These are phyloP conservation scores for Crotalus tigris DNA, from an alignment of 2,113 vertebrate species.

Conservation along the genomic window DNA sequence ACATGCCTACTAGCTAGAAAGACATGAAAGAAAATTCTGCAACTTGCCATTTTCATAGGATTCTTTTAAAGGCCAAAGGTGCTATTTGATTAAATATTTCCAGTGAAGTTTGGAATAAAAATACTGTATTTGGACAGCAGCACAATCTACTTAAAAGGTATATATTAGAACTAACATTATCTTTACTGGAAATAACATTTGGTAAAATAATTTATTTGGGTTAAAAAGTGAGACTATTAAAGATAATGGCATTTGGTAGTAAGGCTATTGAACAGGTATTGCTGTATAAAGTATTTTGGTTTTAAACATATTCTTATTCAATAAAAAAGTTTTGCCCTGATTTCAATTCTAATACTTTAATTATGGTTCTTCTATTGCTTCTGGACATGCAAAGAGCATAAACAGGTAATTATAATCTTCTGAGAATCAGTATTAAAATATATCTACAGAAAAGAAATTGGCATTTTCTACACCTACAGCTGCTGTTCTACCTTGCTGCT, in stretches of 20 bases:
- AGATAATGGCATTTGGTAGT: not conserved
- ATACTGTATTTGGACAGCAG: not conserved
- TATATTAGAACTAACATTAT: not conserved
- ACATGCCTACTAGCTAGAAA: not conserved
- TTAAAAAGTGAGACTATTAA: not conserved
- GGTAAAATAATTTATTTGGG: not conserved
- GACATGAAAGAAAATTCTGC: not conserved
- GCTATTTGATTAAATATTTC: not conserved
- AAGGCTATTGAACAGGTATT: not conserved
- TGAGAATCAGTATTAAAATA: not conserved
- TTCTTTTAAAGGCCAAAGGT: not conserved
- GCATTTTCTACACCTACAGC: not conserved
- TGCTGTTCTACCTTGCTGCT: slow-evolving; percentile 5
- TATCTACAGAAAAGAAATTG: not conserved
- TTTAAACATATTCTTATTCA: not conserved
- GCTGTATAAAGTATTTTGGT: not conserved
- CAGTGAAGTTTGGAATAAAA: not conserved
- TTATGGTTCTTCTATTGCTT: not conserved
- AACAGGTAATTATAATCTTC: not conserved
- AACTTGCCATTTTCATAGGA: not conserved
- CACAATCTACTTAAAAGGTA: not conserved
- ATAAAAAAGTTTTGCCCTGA: not conserved
- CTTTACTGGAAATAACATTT: not conserved
- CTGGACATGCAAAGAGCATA: not conserved
- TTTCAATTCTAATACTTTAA: slow-evolving; percentile 14